phyloP scores from a whole-genome alignment of 2,888 invertebrate genomes.

The Schizaphis graminum region DNA sequence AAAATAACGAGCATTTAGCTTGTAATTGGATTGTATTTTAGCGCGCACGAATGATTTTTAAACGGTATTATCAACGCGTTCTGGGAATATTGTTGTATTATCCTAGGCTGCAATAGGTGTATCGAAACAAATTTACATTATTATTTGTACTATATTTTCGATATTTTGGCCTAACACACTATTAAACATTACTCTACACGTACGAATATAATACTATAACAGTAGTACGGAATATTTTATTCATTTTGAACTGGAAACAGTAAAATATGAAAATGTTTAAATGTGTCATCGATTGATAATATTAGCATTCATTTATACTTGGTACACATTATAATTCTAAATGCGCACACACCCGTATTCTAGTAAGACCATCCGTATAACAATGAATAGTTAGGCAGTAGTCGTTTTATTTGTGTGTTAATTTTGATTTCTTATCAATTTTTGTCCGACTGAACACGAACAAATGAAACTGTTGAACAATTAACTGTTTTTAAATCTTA shows the following conservation, averaged over 20 bases:
- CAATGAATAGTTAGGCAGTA: background rate
- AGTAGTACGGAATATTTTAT: background rate
- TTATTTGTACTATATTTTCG: background rate
- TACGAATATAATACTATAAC: background rate
- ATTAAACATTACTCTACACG: background rate
- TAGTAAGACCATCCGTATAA: background rate
- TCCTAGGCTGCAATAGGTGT: background rate
- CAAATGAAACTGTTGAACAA: background rate
- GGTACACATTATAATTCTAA: background rate
- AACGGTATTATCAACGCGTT: background rate
- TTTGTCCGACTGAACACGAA: background rate
- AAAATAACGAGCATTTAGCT: background rate
- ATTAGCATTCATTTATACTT: background rate
- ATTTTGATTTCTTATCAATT: background rate
- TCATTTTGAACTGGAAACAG: background rate
- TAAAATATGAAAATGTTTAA: background rate
- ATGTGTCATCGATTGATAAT: background rate
- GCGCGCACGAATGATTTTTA: background rate
- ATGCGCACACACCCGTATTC: background rate
- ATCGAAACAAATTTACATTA: background rate
- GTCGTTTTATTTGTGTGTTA: background rate
- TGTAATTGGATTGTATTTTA: background rate
- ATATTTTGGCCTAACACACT: background rate
- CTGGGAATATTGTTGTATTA: background rate
- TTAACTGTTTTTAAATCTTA: background rate